These are phyloP conservation scores for Aethes cnicana DNA, from an alignment of 2,888 invertebrate species.

Conservation along the genomic window DNA sequence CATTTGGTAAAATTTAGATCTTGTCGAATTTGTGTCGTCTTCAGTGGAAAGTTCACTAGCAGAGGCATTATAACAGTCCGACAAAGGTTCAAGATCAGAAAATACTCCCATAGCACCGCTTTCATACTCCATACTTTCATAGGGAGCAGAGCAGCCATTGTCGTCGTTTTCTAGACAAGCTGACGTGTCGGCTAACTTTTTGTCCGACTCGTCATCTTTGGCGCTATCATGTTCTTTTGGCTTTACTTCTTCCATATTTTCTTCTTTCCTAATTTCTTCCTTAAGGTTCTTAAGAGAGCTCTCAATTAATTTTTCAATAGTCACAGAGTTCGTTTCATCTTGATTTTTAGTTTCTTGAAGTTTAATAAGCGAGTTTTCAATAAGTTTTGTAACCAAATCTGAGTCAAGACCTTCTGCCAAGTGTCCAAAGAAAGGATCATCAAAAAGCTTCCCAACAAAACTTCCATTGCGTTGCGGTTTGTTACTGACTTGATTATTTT, in stretches of 20 bases:
- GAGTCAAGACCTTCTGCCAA: slow-evolving; percentile 84
- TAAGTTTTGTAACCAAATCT: slow-evolving; percentile 84
- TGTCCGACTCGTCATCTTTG: slow-evolving; percentile 46
- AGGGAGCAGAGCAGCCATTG: slow-evolving; percentile 86
- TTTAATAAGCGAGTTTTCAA: slow-evolving; percentile 86
- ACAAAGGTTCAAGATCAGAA: slow-evolving; percentile 81
- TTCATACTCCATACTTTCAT: slow-evolving; percentile 88
- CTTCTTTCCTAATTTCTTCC: slow-evolving; percentile 53
- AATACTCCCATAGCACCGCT: slow-evolving; percentile 79
- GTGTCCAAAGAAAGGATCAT: slow-evolving; percentile 85
- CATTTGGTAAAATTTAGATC: slow-evolving; percentile 88
- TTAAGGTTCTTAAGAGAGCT: slow-evolving; percentile 71
- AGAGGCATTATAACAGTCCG: slow-evolving; percentile 88
- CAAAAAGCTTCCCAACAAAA: slow-evolving; percentile 83
- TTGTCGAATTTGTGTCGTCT: slow-evolving; percentile 84
- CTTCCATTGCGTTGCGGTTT: slow-evolving; percentile 60
- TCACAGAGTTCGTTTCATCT: slow-evolving; percentile 71
- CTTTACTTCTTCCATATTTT: slow-evolving; percentile 40
- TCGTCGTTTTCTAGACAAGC: slow-evolving; percentile 67
- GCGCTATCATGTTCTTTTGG: slow-evolving; percentile 49
- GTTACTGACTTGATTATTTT: slow-evolving; percentile 35
- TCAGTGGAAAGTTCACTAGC: slow-evolving; percentile 85
- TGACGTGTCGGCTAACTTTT: slow-evolving; percentile 48
- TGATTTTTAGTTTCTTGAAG: slow-evolving; percentile 76
- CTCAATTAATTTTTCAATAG: slow-evolving; percentile 79